Evolutionary conservation across 2,113 vertebrate genomes (phyloP).

Genomic region (Cygnus atratus): DNA sequence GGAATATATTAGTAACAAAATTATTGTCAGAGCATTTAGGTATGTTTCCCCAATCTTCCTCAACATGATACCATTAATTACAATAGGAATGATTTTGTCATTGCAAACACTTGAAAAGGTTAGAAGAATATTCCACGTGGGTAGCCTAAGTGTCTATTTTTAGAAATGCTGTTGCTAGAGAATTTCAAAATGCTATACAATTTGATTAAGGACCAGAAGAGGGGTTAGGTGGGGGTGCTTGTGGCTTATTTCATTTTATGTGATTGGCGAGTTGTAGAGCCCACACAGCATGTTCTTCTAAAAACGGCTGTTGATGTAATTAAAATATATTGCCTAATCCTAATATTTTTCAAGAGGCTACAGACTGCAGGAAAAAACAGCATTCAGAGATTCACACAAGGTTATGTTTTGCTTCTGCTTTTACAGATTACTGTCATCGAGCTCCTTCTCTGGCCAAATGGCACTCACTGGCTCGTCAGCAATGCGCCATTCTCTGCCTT

Average conservation of each 20-base stretch:
- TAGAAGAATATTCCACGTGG: conserved; percentile 58
- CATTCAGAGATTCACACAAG: not conserved
- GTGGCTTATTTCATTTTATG: not conserved
- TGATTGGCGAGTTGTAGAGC: not conserved
- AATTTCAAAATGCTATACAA: not conserved
- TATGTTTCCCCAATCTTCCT: conserved; percentile 67
- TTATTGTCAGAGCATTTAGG: conserved; percentile 73
- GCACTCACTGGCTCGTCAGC: conserved; percentile 55
- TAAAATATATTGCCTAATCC: not conserved
- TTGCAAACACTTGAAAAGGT: conserved; percentile 45
- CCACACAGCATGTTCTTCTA: not conserved
- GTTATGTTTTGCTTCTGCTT: conserved; percentile 17
- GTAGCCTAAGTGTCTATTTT: conserved; percentile 30
- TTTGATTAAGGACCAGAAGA: not conserved
- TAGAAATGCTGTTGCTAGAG: conserved; percentile 18
- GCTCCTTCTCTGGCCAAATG: conserved; percentile 57
- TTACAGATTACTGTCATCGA: conserved; percentile 53
- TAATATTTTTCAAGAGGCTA: not conserved
- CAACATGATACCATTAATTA: conserved; percentile 67
- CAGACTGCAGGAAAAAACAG: not conserved
- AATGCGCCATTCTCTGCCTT: conserved; percentile 6
- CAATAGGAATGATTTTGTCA: conserved; percentile 65
- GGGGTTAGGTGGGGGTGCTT: not conserved
- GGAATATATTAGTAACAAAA: conserved; percentile 79
- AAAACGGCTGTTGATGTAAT: not conserved